phyloP scores from a whole-genome alignment of 2,797 vertebrate species.

The Acanthiza pusilla region DNA sequence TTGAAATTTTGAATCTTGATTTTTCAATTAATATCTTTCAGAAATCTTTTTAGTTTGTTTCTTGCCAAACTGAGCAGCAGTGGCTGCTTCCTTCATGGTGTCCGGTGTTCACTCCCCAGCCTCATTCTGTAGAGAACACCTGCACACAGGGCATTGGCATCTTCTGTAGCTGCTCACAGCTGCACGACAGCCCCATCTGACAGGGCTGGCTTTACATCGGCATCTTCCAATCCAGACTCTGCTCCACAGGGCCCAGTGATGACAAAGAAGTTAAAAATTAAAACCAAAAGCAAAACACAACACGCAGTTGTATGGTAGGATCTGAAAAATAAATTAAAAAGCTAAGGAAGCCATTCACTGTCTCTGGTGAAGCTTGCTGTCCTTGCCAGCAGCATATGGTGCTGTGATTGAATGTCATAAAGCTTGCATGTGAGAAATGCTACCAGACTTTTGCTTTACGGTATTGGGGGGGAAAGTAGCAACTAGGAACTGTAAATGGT shows the following conservation, averaged over 20 bases:
- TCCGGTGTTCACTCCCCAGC: background rate
- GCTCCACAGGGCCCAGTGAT: background rate
- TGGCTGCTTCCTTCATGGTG: background rate
- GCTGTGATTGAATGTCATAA: background rate
- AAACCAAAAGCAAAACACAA: background rate
- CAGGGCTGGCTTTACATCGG: background rate
- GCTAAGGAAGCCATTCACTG: background rate
- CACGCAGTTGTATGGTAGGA: background rate
- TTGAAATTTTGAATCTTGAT: background rate
- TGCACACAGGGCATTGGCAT: rapidly evolving
- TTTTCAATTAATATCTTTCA: background rate
- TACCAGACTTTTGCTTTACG: background rate
- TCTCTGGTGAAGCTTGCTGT: background rate
- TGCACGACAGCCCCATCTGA: background rate
- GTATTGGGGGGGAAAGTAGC: background rate
- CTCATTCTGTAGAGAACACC: background rate
- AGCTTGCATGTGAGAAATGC: background rate
- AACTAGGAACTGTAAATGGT: background rate
- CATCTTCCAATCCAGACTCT: background rate
- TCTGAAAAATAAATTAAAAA: background rate
- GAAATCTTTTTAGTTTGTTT: background rate
- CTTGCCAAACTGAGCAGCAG: background rate
- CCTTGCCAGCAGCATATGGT: background rate
- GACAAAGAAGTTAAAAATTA: background rate
- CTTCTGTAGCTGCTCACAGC: background rate